Conservation (phyloP, 1,140 invertebrate species). For the Pinna nobilis region DNA sequence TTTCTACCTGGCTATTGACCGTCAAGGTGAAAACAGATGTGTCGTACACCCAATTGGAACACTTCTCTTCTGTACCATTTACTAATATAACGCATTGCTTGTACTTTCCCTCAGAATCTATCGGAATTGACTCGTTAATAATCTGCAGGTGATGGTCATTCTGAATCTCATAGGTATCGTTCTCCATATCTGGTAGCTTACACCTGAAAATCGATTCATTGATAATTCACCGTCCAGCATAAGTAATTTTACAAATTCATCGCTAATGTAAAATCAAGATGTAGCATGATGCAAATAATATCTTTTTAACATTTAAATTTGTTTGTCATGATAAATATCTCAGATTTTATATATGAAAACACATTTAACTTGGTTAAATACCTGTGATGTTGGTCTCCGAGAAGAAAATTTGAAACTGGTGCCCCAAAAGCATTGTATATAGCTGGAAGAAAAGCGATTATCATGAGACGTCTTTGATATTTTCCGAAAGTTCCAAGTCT, state of each 20-base stretch:
- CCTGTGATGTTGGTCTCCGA: conserved; percentile 27
- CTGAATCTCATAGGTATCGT: conserved; percentile 10
- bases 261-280: too few relatives aligned
- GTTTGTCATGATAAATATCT: too few relatives aligned
- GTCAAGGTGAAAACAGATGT: conserved; percentile 9
- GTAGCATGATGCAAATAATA: too few relatives aligned
- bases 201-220: too few relatives aligned
- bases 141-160: neutral
- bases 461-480: conserved; percentile 21
- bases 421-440: conserved; percentile 19
- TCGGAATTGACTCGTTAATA: conserved; percentile 7
- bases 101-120: neutral
- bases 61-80: conserved; percentile 1
- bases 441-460: conserved; percentile 8
- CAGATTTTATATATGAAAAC: too few relatives aligned
- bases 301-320: too few relatives aligned
- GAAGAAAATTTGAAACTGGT: conserved; percentile 30
- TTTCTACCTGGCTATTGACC: conserved; percentile 9
- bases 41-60: conserved; percentile 15
- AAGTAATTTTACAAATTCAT: too few relatives aligned
- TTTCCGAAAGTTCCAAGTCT: conserved; percentile 21
- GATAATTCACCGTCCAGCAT: too few relatives aligned
- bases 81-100: conserved; percentile 5
- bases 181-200: neutral
- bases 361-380: conserved; percentile 4